Evolutionary conservation across 2,888 invertebrate species (phyloP).

Genomic region (Myathropa florea): DNA sequence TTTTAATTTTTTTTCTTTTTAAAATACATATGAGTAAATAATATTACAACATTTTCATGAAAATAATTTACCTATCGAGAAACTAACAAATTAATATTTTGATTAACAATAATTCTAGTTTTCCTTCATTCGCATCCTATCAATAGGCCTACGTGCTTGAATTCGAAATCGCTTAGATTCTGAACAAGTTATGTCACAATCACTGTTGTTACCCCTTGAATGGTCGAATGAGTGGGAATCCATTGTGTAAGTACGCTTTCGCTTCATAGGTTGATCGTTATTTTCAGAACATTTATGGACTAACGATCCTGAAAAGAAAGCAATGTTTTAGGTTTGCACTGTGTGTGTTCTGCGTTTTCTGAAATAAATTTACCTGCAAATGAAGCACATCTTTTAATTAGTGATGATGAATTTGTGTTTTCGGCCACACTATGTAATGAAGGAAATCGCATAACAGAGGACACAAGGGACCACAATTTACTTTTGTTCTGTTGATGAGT

Average conservation of each 20-base stretch:
- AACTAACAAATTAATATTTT: background rate
- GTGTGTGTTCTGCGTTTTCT: background rate
- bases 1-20: background rate
- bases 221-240: slow-evolving; percentile 68
- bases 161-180: slow-evolving; percentile 78
- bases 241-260: slow-evolving; percentile 77
- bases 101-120: slow-evolving; percentile 62
- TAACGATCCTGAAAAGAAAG: slow-evolving; percentile 75
- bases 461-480: slow-evolving; percentile 73
- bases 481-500: slow-evolving; percentile 15
- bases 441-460: slow-evolving; percentile 77
- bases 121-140: slow-evolving; percentile 76
- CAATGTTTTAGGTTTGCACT: background rate
- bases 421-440: slow-evolving; percentile 42
- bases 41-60: background rate
- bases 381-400: slow-evolving; percentile 78
- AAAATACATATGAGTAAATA: background rate
- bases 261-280: slow-evolving; percentile 73
- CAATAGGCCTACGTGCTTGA: slow-evolving; percentile 78
- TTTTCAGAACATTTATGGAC: slow-evolving; percentile 69
- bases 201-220: slow-evolving; percentile 34
- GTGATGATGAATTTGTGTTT: slow-evolving; percentile 71
- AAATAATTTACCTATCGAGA: background rate
- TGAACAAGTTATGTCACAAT: slow-evolving; percentile 63
- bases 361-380: slow-evolving; percentile 74